A percentile compares a stretch with the other conserved stretches of the same genome.
These are phyloP conservation scores for Sebastes diaconus DNA, from an alignment of 2,797 vertebrate species.

Conservation along the genomic window DNA sequence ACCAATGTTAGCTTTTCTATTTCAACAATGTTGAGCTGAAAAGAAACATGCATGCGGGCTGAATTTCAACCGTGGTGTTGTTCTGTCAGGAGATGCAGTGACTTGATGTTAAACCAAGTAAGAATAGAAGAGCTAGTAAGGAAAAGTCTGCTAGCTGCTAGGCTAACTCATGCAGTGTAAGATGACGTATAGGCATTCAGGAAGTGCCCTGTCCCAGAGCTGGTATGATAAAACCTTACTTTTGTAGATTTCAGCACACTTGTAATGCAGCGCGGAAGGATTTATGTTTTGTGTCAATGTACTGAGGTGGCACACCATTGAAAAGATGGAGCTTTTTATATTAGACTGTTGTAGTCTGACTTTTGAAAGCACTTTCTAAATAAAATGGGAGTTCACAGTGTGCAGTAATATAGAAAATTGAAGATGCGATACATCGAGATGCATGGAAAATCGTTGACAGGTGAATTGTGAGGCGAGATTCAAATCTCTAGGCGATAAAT, in stretches of 20 bases:
- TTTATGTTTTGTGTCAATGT: no score
- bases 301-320: background rate
- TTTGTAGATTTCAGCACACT: no score
- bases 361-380: background rate
- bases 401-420: background rate
- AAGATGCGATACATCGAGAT: background rate
- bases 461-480: background rate
- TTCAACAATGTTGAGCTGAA: no score
- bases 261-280: no score
- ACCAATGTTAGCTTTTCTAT: no score
- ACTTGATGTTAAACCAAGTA: background rate
- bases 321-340: background rate
- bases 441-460: background rate
- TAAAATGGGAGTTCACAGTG: background rate
- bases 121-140: background rate
- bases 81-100: background rate
- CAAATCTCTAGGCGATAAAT: background rate
- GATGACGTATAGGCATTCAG: background rate
- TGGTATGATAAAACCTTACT: no score
- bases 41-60: no score
- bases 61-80: background rate
- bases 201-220: background rate
- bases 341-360: background rate
- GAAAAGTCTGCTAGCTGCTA: no score
- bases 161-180: no score